These are phyloP conservation scores for Schizotus pectinicornis DNA, from an alignment of 2,888 invertebrate species.

Conservation along the genomic window DNA sequence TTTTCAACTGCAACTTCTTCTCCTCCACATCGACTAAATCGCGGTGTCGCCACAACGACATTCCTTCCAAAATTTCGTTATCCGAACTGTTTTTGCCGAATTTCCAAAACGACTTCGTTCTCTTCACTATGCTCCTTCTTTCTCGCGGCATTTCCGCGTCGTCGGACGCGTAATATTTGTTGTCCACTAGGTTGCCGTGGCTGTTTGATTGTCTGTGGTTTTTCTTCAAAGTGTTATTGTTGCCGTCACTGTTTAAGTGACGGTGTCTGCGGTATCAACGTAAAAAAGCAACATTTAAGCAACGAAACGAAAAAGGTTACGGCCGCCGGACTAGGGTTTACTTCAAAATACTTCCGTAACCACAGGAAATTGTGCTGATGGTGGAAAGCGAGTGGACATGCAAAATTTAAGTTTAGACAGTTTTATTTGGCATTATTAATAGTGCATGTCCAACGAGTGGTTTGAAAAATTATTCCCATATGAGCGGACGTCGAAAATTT, in stretches of 20 bases:
- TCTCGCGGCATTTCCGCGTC: constrained; percentile 66
- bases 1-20: constrained; percentile 60
- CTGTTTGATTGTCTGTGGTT: constrained; percentile 51
- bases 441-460: constrained; percentile 34
- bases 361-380: background rate
- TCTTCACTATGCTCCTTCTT: constrained; percentile 73
- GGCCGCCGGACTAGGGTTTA: background rate
- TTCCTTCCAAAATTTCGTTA: constrained; percentile 81
- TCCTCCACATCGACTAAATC: constrained; percentile 76
- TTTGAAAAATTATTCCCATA: constrained; percentile 30
- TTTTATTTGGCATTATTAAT: constrained; percentile 16
- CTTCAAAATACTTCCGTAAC: background rate
- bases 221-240: constrained; percentile 48
- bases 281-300: constrained; percentile 24
- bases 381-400: constrained; percentile 10
- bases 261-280: constrained; percentile 31
- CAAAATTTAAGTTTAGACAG: constrained; percentile 3
- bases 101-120: constrained; percentile 87
- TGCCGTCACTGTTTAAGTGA: constrained; percentile 47
- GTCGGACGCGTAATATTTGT: constrained; percentile 62
- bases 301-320: constrained; percentile 12
- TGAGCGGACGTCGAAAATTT: constrained; percentile 7
- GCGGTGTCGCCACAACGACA: constrained; percentile 86
- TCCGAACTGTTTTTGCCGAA: constrained; percentile 74
- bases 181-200: constrained; percentile 54